Percentiles rank a stretch among this genome's conserved stretches.
Evolutionary conservation across 2,113 vertebrate species (phyloP).

Genomic region (Herpailurus yagouaroundi): DNA sequence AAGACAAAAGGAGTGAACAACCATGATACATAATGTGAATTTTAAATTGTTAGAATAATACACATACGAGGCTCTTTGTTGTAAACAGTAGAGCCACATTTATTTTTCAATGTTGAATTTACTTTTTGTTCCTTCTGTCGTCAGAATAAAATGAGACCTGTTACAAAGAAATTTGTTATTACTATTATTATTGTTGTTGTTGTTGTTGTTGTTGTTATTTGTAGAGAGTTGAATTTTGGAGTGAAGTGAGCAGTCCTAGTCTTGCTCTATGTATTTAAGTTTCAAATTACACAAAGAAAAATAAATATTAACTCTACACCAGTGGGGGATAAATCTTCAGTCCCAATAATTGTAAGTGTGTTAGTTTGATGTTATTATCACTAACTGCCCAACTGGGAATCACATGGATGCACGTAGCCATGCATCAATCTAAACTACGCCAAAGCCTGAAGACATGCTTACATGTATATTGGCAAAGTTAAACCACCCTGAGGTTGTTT

Average conservation of each 20-base stretch:
- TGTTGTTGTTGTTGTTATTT: not conserved
- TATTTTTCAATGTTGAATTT: not conserved
- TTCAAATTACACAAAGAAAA: not conserved
- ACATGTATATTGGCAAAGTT: not conserved
- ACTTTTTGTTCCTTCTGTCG: not conserved
- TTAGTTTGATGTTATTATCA: not conserved
- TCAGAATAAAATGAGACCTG: not conserved
- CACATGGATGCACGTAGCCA: not conserved
- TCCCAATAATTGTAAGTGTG: not conserved
- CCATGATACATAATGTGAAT: not conserved
- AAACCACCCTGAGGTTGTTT: not conserved
- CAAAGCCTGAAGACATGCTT: not conserved
- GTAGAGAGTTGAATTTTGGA: not conserved
- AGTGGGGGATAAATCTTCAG: not conserved
- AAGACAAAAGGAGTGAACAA: not conserved
- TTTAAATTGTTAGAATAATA: not conserved
- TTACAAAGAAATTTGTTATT: not conserved
- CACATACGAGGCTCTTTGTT: not conserved
- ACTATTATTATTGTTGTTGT: fast-evolving
- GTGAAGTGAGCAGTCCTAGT: not conserved
- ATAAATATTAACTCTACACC: not conserved
- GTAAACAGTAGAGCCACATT: not conserved
- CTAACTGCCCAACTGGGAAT: not conserved
- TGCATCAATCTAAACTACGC: not conserved
- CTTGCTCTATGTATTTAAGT: not conserved